These are phyloP conservation scores for Phycodurus eques DNA, from an alignment of 2,113 vertebrate genomes.

Conservation along the genomic window DNA sequence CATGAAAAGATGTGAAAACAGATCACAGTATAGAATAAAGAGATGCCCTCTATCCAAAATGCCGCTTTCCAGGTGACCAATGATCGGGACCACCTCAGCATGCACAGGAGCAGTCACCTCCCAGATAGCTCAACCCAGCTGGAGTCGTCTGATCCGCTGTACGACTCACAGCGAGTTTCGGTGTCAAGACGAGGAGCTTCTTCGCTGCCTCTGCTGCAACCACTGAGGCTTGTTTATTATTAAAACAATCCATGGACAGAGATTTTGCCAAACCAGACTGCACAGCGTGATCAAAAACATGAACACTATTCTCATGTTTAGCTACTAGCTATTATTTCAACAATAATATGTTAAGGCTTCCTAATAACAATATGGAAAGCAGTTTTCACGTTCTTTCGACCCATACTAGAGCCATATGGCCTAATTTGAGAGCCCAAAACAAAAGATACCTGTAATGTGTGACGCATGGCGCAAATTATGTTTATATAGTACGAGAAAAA, in stretches of 20 bases:
- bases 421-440: too few relatives aligned
- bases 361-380: too few relatives aligned
- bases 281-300: background rate
- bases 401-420: too few relatives aligned
- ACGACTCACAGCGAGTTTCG: background rate
- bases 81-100: background rate
- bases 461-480: background rate
- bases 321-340: too few relatives aligned
- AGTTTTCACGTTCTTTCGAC: too few relatives aligned
- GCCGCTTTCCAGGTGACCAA: background rate
- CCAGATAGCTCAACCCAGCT: background rate
- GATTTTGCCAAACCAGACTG: background rate
- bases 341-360: too few relatives aligned
- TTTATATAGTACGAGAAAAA: background rate
- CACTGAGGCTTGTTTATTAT: background rate
- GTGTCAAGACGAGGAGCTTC: background rate
- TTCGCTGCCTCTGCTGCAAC: background rate
- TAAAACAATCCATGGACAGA: background rate
- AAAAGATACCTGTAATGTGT: too few relatives aligned
- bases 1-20: background rate
- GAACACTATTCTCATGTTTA: too few relatives aligned
- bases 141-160: background rate
- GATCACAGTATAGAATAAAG: background rate
- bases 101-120: background rate
- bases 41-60: background rate